Conservation (phyloP, 2,888 invertebrate genomes). For the Drosophila cognata region DNA sequence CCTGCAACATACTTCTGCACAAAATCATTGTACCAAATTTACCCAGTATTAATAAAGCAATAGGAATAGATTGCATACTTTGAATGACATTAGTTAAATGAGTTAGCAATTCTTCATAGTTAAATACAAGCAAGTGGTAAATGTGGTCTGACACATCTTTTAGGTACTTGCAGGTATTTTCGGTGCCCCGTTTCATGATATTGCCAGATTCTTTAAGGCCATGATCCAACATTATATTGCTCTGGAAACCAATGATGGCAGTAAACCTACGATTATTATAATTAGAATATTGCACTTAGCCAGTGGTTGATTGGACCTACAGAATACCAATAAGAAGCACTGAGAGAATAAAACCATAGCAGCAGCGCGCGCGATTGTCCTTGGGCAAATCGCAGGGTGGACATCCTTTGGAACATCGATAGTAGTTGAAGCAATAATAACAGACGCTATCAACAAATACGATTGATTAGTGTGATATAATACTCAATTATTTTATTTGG, state of each 20-base stretch:
- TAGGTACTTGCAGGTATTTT: constrained; percentile 90
- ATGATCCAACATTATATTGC: constrained; percentile 92
- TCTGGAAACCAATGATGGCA: constrained; percentile 95
- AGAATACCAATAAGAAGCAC: constrained; percentile 89
- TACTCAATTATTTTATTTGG: no score
- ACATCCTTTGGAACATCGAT: constrained; percentile 90
- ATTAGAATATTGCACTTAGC: not conserved
- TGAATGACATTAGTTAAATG: constrained; percentile 87
- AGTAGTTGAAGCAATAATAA: constrained; percentile 92
- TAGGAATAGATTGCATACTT: constrained; percentile 85
- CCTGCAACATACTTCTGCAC: not conserved
- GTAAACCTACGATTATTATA: constrained; percentile 89
- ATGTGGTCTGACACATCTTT: constrained; percentile 90
- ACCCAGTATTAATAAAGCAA: not conserved
- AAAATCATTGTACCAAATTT: not conserved
- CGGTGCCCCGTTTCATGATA: constrained; percentile 87
- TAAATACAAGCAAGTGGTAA: constrained; percentile 89
- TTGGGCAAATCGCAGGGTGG: constrained; percentile 94
- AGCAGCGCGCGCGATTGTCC: constrained; percentile 91
- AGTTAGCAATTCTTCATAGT: constrained; percentile 90
- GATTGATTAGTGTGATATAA: not conserved
- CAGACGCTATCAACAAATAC: constrained; percentile 56
- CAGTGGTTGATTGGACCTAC: constrained; percentile 14
- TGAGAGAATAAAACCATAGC: constrained; percentile 91
- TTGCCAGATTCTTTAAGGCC: constrained; percentile 88